Conservation (phyloP, 2,797 vertebrate species). For the Psittacula derbiana region DNA sequence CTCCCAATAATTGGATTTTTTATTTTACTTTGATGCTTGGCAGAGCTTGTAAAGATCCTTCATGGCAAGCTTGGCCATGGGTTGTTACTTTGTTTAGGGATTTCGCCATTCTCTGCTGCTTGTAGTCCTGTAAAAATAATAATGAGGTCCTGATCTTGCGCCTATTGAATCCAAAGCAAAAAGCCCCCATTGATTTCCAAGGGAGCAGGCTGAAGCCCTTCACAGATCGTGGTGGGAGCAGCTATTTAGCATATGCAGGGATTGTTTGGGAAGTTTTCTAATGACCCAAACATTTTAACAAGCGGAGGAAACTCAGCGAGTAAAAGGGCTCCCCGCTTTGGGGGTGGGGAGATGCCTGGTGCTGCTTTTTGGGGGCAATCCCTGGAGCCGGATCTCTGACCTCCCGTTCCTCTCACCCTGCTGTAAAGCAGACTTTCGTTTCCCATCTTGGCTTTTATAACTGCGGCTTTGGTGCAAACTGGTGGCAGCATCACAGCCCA, state of each 20-base stretch:
- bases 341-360: not conserved
- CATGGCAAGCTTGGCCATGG: not conserved
- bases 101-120: not conserved
- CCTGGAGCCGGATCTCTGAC: not conserved
- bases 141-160: constrained; percentile 24
- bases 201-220: constrained; percentile 29
- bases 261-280: constrained; percentile 46
- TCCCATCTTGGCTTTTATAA: not conserved
- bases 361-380: not conserved
- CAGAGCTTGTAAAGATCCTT: constrained; percentile 12
- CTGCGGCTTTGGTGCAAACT: not conserved
- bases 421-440: not conserved
- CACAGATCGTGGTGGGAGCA: constrained; percentile 28
- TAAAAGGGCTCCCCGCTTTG: not conserved
- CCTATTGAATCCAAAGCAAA: constrained; percentile 26
- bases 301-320: not conserved
- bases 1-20: not conserved
- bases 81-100: constrained; percentile 15
- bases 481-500: fast-evolving
- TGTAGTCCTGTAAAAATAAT: constrained; percentile 40
- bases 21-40: constrained; percentile 14
- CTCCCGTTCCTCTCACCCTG: not conserved
- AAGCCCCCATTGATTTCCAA: constrained; percentile 40
- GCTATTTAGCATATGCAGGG: constrained; percentile 33
- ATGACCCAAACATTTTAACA: constrained; percentile 59